Percentiles rank a stretch among this genome's conserved stretches.
phyloP scores from a whole-genome alignment of 2,888 invertebrate species.

The Epiperipatus broadwayi region DNA sequence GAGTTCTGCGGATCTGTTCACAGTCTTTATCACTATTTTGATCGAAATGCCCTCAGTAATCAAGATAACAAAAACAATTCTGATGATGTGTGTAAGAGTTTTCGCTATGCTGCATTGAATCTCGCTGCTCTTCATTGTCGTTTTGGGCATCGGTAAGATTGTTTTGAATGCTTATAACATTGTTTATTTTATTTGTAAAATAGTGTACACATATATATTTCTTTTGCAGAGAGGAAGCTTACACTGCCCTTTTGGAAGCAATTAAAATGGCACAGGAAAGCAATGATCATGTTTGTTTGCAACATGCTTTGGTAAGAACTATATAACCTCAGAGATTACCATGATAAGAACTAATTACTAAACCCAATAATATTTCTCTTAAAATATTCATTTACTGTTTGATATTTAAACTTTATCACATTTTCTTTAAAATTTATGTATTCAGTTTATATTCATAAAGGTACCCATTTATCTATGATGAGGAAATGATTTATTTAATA shows the following conservation, averaged over 20 bases:
- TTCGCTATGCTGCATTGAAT: conserved; percentile 74
- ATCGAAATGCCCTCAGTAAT: conserved; percentile 32
- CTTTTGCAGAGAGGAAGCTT: conserved; percentile 45
- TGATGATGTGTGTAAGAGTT: conserved; percentile 38
- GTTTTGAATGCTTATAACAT: background rate
- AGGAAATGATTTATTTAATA: no score
- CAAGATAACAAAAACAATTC: conserved; percentile 20
- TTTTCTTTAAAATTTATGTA: no score
- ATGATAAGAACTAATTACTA: no score
- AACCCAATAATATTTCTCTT: no score
- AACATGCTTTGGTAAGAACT: conserved; percentile 52
- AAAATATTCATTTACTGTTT: no score
- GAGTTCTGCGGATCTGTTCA: conserved; percentile 67
- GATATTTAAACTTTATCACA: no score
- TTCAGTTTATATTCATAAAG: no score
- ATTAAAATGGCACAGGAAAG: conserved; percentile 69
- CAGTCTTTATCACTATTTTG: conserved; percentile 61
- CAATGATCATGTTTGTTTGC: conserved; percentile 62
- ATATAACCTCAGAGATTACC: no score
- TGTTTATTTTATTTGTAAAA: background rate
- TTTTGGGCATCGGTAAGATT: conserved; percentile 52
- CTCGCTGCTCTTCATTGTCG: conserved; percentile 68
- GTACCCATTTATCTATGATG: no score
- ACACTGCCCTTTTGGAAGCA: conserved; percentile 64
- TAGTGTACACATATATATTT: conserved; percentile 17